phyloP scores from a whole-genome alignment of 2,888 invertebrate genomes.

The Lithophane ornitopus region DNA sequence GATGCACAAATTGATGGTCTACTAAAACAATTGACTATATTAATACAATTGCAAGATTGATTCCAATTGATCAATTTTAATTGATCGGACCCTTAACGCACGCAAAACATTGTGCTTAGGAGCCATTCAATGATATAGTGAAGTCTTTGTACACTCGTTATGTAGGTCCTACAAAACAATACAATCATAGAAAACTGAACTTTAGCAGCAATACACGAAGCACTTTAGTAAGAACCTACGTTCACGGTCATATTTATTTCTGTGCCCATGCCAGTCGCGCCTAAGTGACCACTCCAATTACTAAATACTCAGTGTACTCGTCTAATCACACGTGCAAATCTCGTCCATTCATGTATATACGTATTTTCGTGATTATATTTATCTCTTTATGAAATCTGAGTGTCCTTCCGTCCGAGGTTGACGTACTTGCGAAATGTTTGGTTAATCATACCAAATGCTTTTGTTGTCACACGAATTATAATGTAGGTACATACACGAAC shows the following conservation, averaged over 20 bases:
- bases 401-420: constrained; percentile 74
- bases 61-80: no score
- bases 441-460: constrained; percentile 50
- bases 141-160: background rate
- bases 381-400: constrained; percentile 63
- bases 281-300: constrained; percentile 19
- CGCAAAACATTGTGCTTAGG: background rate
- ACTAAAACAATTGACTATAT: no score
- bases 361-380: constrained; percentile 60
- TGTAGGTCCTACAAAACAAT: background rate
- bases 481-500: background rate
- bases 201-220: background rate
- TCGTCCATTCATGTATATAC: constrained; percentile 58
- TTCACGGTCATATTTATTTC: background rate
- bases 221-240: no score
- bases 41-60: no score
- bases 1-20: no score
- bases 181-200: background rate
- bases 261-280: background rate
- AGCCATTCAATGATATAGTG: background rate
- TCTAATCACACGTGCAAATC: constrained; percentile 75
- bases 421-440: constrained; percentile 55
- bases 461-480: constrained; percentile 9
- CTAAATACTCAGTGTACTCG: constrained; percentile 27
- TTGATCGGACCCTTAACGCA: background rate